phyloP scores from a whole-genome alignment of 2,113 vertebrate genomes.

The Parotia lawesii region DNA sequence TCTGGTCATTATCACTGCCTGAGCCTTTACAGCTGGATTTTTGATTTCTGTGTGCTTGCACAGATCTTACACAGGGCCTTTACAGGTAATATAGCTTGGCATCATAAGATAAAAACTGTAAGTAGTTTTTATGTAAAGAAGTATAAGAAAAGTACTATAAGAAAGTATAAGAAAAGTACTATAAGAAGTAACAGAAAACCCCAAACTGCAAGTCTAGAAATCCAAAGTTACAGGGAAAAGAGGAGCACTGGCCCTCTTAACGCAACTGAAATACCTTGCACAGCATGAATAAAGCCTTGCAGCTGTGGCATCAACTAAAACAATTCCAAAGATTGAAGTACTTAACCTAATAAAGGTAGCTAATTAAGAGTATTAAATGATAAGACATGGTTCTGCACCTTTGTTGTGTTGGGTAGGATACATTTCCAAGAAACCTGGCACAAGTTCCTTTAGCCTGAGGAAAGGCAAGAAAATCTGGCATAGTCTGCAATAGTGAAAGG shows the following conservation, averaged over 20 bases:
- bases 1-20: background rate
- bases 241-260: background rate
- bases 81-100: background rate
- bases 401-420: background rate
- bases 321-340: background rate
- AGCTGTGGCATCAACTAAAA: background rate
- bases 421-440: background rate
- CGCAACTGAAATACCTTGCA: background rate
- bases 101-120: background rate
- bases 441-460: background rate
- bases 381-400: background rate
- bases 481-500: background rate
- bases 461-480: background rate
- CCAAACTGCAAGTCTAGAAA: background rate
- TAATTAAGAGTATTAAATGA: background rate
- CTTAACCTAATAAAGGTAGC: background rate
- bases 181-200: background rate
- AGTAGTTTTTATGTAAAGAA: too few species aligned
- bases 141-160: too few species aligned
- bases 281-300: background rate
- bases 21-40: background rate
- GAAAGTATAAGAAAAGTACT: too few species aligned
- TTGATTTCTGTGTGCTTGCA: background rate
- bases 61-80: background rate
- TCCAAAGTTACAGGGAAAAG: background rate